Evolutionary conservation across 1,140 invertebrate species (phyloP).

Genomic region (Mycetomoellerius zeteki): DNA sequence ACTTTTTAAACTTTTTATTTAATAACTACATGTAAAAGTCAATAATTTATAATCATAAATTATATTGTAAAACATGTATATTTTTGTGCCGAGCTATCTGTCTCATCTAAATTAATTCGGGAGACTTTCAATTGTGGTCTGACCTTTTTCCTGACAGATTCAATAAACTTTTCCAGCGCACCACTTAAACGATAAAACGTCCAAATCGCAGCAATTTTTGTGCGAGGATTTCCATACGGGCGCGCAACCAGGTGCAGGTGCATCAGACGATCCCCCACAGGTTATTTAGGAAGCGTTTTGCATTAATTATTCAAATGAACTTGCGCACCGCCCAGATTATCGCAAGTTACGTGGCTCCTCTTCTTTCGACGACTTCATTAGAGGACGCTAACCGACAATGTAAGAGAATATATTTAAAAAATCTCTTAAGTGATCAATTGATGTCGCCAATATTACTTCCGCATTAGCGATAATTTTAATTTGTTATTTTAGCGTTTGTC

Average conservation of each 20-base stretch:
- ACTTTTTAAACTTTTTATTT: neutral
- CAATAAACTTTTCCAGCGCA: slow-evolving; percentile 73
- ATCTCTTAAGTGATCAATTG: slow-evolving; percentile 28
- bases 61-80: slow-evolving; percentile 12
- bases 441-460: neutral
- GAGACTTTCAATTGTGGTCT: slow-evolving; percentile 42
- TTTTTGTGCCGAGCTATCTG: neutral
- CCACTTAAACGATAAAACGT: slow-evolving; percentile 80
- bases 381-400: slow-evolving; percentile 73
- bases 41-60: slow-evolving; percentile 2
- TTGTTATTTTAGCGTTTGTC: neutral
- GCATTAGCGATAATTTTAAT: neutral
- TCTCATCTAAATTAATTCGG: slow-evolving; percentile 32
- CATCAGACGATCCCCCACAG: slow-evolving; percentile 79
- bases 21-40: neutral
- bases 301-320: slow-evolving; percentile 87
- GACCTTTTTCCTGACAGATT: slow-evolving; percentile 66
- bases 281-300: slow-evolving; percentile 86
- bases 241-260: slow-evolving; percentile 79
- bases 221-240: slow-evolving; percentile 77
- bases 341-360: slow-evolving; percentile 82
- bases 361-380: slow-evolving; percentile 80
- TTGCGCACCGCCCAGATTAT: slow-evolving; percentile 80
- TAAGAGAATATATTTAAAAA: slow-evolving; percentile 61
- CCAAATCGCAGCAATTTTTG: slow-evolving; percentile 82